These are phyloP conservation scores for Aplysina aerophoba DNA, from an alignment of 37 sponge, comb jelly and placozoan species.

Conservation along the genomic window DNA sequence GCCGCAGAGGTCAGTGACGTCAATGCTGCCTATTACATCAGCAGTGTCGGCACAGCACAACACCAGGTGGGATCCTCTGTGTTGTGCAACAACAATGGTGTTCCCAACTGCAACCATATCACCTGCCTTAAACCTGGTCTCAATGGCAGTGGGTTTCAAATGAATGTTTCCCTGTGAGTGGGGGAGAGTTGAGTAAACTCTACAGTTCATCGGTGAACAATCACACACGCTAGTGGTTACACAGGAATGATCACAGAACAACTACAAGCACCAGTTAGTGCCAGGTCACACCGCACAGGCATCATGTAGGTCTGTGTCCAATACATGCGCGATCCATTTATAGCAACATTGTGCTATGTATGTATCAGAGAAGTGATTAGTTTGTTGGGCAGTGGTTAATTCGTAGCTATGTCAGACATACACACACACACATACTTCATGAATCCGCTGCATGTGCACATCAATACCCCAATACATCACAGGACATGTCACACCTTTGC, in stretches of 20 bases:
- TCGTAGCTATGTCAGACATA: no score
- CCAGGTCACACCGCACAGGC: not conserved
- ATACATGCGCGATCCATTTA: no score
- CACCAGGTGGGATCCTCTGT: not conserved
- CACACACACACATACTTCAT: no score
- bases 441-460: no score
- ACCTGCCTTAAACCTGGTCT: not conserved
- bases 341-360: no score
- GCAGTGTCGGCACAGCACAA: not conserved
- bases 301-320: no score
- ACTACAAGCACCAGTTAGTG: not conserved
- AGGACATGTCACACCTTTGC: constrained; percentile 37
- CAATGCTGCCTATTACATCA: constrained; percentile 2
- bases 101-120: constrained; percentile 21
- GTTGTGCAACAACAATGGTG: constrained; percentile 19
- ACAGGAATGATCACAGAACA: not conserved
- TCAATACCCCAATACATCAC: no score
- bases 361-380: no score
- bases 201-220: not conserved
- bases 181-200: not conserved
- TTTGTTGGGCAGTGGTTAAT: no score
- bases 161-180: not conserved
- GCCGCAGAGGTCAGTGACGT: constrained; percentile 20
- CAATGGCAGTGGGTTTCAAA: not conserved
- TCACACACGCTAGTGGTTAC: not conserved